Base-by-base conservation (phyloP, 2,888 invertebrate species). In the Drosophila kuntzei region DNA sequence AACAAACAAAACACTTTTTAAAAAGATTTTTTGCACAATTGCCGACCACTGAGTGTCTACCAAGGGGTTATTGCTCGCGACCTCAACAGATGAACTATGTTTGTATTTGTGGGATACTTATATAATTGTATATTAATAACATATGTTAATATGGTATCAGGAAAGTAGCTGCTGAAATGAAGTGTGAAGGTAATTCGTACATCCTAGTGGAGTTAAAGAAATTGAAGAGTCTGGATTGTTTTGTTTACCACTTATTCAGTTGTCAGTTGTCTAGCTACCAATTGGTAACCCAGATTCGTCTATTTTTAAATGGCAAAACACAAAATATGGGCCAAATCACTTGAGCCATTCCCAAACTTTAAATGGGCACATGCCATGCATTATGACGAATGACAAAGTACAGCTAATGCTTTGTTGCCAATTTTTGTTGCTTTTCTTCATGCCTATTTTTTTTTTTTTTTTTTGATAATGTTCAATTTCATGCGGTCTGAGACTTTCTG, bases 251-350 rank as follows among this genome's bases (percentile, higher is more conserved):
- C 49, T 53, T 34, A 32, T 1, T 49, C 46, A 49, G 9, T 43
- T 64, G 53, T 18, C 36, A 39, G 50, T 14, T 32, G 32, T 14
- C 12, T 27, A 16, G 43, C 61, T 55, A 46, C 34, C 50, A 58
- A 27, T 50, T 44, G 14, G 22, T 50, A 29, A 39, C 39, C 54
- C 46, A 60, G 36, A 43, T 46, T 41, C n/a, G 27, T 62, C 20
- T 75, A 71, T 71, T 60, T 71, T 51, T 66, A 32, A 43, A 27
- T 55, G 39, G 11, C 41, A 16, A 29, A 51, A 47, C 2, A 37
- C 20, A 1, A 18, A 62, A 75, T 69, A 73, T 77, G 58, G 76
- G 76, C 76, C 77, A 76, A 51, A 51, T 16, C 57, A 60, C 51
- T 73, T 63, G 47, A 65, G 57, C n/a, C 47, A 22, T 47, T 53